These are phyloP conservation scores for Pherbina coryleti DNA, from an alignment of 2,888 invertebrate genomes.

Conservation along the genomic window DNA sequence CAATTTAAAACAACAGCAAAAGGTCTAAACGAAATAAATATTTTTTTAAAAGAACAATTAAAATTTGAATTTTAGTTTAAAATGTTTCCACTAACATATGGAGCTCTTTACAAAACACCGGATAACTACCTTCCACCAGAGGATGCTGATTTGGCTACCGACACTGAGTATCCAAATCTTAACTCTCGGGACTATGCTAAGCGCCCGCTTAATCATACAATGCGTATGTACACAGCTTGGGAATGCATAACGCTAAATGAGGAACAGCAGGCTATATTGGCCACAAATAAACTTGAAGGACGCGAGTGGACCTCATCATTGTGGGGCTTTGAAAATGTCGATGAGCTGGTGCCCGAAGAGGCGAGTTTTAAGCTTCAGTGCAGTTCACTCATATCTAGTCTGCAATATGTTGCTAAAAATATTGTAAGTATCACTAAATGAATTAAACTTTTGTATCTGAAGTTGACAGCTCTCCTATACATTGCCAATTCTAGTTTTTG, in stretches of 20 bases:
- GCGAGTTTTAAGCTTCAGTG: constrained; percentile 59
- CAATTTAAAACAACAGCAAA: too few species aligned
- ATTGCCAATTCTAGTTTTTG: constrained; percentile 54
- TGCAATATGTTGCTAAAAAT: constrained; percentile 60
- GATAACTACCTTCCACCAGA: constrained; percentile 60
- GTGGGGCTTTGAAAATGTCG: constrained; percentile 61
- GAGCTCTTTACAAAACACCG: constrained; percentile 58
- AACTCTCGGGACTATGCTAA: constrained; percentile 66
- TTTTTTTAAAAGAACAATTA: too few species aligned
- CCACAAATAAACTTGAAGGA: constrained; percentile 62
- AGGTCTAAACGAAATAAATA: too few species aligned
- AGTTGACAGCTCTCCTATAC: background rate
- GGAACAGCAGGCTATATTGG: constrained; percentile 56
- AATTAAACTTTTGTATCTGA: constrained; percentile 13
- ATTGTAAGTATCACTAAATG: constrained; percentile 52
- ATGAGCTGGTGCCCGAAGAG: constrained; percentile 49
- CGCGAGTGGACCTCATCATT: constrained; percentile 64
- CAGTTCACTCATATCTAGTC: constrained; percentile 58
- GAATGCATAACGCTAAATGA: constrained; percentile 61
- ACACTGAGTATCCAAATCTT: constrained; percentile 66
- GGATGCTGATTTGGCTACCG: constrained; percentile 56
- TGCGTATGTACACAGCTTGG: constrained; percentile 62
- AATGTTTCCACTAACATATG: constrained; percentile 62
- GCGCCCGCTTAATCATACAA: constrained; percentile 58
- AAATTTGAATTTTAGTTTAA: background rate